Evolutionary conservation across 2,888 invertebrate species (phyloP).

Genomic region (Agriotes lineatus): DNA sequence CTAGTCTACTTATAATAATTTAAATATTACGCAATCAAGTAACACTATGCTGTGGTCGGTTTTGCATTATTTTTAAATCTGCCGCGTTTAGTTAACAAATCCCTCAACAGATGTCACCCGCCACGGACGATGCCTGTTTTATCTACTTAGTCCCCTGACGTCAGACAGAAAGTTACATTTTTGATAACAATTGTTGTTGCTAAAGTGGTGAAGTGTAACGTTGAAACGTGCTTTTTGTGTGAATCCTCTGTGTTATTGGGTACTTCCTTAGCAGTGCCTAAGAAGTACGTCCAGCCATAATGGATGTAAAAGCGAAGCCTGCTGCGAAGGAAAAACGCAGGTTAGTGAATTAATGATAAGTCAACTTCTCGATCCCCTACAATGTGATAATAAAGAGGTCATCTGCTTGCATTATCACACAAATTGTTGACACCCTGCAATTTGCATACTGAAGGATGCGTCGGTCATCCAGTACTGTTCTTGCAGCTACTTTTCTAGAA

Average conservation of each 20-base stretch:
- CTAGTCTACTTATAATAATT: no score
- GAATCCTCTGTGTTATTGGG: constrained; percentile 47
- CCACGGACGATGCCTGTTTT: constrained; percentile 26
- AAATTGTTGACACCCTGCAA: not conserved
- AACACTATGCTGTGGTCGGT: no score
- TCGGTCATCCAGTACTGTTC: not conserved
- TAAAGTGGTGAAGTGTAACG: constrained; percentile 49
- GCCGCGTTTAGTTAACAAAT: no score
- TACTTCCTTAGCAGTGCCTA: constrained; percentile 66
- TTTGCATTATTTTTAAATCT: no score
- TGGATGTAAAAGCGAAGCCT: constrained; percentile 61
- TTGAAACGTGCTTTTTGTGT: constrained; percentile 39
- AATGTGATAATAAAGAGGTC: constrained; percentile 10
- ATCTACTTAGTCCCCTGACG: constrained; percentile 39
- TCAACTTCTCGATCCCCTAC: not conserved
- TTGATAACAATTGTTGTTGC: constrained; percentile 53
- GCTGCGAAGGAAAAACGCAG: constrained; percentile 77
- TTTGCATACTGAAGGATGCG: no score
- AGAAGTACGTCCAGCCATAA: constrained; percentile 60
- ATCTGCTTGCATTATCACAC: not conserved
- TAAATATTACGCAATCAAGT: no score
- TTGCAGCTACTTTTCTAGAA: not conserved
- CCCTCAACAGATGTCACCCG: no score
- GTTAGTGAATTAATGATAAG: constrained; percentile 65
- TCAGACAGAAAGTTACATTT: constrained; percentile 57